phyloP scores from a whole-genome alignment of 1,140 invertebrate species.

The Neoseiulus cucumeris region DNA sequence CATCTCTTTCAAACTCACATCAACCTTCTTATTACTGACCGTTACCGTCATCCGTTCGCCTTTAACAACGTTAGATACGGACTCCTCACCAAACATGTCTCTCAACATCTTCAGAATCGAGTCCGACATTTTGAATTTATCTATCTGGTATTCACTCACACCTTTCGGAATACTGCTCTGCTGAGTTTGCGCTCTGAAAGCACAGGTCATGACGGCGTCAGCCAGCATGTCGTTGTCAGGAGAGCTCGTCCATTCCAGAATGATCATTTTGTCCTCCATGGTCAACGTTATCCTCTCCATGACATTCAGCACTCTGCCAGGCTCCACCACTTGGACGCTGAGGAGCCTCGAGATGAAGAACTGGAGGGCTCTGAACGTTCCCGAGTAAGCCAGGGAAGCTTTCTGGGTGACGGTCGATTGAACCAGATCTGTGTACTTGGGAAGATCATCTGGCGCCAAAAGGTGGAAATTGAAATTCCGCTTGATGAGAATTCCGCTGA shows the following conservation, averaged over 20 bases:
- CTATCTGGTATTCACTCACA: slow-evolving; percentile 14
- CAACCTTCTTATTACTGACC: slow-evolving; percentile 60
- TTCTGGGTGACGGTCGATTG: slow-evolving; percentile 78
- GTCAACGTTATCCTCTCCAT: slow-evolving; percentile 52
- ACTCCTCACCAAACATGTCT: slow-evolving; percentile 84
- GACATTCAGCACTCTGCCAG: slow-evolving; percentile 41
- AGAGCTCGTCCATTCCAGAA: slow-evolving; percentile 78
- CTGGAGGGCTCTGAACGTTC: slow-evolving; percentile 51
- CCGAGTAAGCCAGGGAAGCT: slow-evolving; percentile 65
- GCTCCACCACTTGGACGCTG: slow-evolving; percentile 49
- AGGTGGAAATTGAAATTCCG: slow-evolving; percentile 97
- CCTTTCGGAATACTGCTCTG: slow-evolving; percentile 5
- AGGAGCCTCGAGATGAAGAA: slow-evolving; percentile 64
- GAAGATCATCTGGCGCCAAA: slow-evolving; percentile 66
- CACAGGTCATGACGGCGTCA: slow-evolving; percentile 54
- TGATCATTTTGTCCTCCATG: slow-evolving; percentile 60
- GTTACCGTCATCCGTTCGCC: slow-evolving; percentile 66
- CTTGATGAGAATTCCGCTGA: slow-evolving; percentile 88
- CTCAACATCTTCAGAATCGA: slow-evolving; percentile 77
- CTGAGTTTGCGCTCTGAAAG: slow-evolving; percentile 11
- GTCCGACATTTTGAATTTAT: slow-evolving; percentile 37
- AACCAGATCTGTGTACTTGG: slow-evolving; percentile 86
- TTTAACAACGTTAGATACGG: slow-evolving; percentile 82
- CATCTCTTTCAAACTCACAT: slow-evolving; percentile 62
- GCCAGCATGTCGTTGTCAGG: slow-evolving; percentile 95